Evolutionary conservation across 2,113 vertebrate genomes (phyloP).

Genomic region (Alectura lathami): DNA sequence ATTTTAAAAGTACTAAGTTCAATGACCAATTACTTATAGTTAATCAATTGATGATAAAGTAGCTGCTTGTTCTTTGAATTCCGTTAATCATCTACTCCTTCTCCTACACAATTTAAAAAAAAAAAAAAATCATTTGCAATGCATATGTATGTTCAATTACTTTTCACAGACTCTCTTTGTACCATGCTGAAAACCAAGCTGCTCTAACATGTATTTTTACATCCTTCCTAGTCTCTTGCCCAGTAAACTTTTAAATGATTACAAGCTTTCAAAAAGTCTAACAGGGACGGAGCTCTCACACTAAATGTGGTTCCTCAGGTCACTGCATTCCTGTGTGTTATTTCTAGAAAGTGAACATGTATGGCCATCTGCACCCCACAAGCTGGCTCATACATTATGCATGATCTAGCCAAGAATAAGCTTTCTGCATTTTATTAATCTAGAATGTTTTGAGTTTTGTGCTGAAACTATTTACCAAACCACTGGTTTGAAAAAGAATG

Average conservation of each 20-base stretch:
- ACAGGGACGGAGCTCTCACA: not conserved
- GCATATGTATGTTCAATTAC: not conserved
- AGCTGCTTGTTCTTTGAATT: not conserved
- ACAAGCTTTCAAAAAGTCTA: not conserved
- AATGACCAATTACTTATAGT: not conserved
- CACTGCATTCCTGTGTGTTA: not conserved
- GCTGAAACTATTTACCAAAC: not conserved
- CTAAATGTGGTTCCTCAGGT: not conserved
- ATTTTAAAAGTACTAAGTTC: not conserved
- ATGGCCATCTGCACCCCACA: not conserved
- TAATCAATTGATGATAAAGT: not conserved
- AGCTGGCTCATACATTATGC: not conserved
- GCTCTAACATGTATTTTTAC: not conserved
- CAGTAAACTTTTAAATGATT: not conserved
- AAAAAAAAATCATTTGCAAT: too few species aligned
- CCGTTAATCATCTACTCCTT: not conserved
- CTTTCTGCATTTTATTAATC: not conserved
- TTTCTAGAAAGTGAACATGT: not conserved
- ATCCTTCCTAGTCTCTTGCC: not conserved
- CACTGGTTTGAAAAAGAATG: not conserved
- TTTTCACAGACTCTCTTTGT: not conserved
- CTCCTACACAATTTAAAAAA: not conserved
- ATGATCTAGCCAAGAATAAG: not conserved
- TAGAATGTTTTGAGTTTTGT: not conserved
- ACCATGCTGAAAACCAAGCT: not conserved